Conservation (phyloP, 1,140 invertebrate species). For the Gryllus bimaculatus region DNA sequence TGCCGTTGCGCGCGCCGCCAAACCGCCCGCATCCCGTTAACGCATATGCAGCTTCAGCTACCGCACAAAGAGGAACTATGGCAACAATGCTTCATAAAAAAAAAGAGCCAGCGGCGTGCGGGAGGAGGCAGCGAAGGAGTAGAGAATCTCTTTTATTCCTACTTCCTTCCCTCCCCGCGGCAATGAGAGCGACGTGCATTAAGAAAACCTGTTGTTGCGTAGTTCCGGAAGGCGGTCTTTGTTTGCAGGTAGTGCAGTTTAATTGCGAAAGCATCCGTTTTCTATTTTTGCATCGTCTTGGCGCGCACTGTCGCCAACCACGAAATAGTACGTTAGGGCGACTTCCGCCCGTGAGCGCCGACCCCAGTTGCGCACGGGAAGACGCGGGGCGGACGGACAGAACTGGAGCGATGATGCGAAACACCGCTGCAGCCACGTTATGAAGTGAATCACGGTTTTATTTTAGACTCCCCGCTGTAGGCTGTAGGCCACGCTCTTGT, state of each 20-base stretch:
- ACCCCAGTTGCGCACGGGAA: not conserved
- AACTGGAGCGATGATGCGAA: not conserved
- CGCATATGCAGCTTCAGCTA: not conserved
- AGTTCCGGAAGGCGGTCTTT: not conserved
- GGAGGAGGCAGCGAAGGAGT: not conserved
- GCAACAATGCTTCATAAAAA: not conserved
- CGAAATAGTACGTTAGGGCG: not conserved
- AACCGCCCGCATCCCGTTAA: not conserved
- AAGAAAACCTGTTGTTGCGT: not conserved
- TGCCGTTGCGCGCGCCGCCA: not conserved
- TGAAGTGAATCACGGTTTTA: not conserved
- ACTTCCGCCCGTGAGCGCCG: not conserved
- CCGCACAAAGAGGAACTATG: not conserved
- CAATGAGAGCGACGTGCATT: not conserved
- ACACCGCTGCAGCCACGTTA: not conserved
- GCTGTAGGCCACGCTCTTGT: not conserved
- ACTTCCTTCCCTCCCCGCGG: not conserved
- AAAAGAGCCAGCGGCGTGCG: not conserved
- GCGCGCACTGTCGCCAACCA: not conserved
- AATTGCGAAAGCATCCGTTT: not conserved
- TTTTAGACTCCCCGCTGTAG: not conserved
- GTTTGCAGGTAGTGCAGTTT: conserved; percentile 1
- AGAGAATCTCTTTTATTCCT: conserved; percentile 1
- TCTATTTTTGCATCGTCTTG: not conserved
- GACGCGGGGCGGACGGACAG: not conserved